Conservation (phyloP, 35 echinoderm and acorn worm genomes). For the Apostichopus parvimensis region DNA sequence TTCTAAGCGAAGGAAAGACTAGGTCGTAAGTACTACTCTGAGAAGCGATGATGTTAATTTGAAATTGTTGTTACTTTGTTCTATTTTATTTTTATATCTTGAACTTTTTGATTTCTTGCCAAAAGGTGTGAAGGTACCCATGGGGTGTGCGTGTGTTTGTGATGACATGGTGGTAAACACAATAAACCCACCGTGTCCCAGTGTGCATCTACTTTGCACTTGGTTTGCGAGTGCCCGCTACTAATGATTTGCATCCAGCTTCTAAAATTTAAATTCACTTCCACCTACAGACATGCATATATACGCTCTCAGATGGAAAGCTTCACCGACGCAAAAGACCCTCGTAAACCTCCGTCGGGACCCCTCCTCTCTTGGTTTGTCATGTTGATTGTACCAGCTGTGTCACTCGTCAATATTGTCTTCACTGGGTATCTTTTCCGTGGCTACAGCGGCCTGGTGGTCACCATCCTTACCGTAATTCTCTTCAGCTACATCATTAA, state of each 20-base stretch:
- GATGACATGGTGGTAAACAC: too few species aligned
- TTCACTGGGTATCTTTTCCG: conserved; percentile 2
- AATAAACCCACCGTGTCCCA: neutral
- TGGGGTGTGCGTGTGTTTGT: neutral
- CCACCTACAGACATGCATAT: conserved; percentile 64
- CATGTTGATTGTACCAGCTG: conserved; percentile 69
- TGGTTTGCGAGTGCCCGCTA: conserved; percentile 68
- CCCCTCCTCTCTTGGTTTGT: conserved; percentile 85
- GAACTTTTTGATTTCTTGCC: too few species aligned
- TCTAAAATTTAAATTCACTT: conserved; percentile 23
- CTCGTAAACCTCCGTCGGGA: conserved; percentile 63
- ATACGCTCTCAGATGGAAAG: conserved; percentile 67
- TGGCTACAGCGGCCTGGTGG: conserved; percentile 49
- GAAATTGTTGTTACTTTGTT: too few species aligned
- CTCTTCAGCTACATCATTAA: conserved; percentile 49
- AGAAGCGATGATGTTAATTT: too few species aligned
- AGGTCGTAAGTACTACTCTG: conserved; percentile 43
- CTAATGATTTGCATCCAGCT: conserved; percentile 60
- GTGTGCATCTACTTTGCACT: conserved; percentile 44
- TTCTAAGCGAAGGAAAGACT: conserved; percentile 65
- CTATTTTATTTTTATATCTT: too few species aligned
- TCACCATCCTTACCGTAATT: conserved; percentile 20
- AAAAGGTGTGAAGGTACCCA: conserved; percentile 44
- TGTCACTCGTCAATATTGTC: conserved; percentile 53
- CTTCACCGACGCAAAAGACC: conserved; percentile 53